phyloP scores from a whole-genome alignment of 64 coral and sea anemone species.

The Montipora foliosa region DNA sequence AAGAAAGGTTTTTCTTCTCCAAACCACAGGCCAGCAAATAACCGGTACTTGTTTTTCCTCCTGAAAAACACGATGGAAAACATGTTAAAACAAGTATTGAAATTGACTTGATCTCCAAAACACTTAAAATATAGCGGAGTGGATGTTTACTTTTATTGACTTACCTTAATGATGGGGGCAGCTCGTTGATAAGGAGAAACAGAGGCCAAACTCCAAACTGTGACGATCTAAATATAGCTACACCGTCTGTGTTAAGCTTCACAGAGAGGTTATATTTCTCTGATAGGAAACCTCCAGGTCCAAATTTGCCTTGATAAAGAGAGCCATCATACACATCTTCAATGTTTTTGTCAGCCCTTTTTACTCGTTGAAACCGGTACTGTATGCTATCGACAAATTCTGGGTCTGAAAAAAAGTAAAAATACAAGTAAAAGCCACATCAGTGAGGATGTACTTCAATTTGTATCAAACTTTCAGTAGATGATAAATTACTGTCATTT shows the following conservation, averaged over 20 bases:
- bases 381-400: no score
- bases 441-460: no score
- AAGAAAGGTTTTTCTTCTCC: no score
- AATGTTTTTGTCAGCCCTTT: neutral
- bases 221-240: slow-evolving; percentile 18
- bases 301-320: slow-evolving; percentile 56
- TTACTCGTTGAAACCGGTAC: slow-evolving; percentile 53
- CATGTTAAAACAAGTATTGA: no score
- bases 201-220: slow-evolving; percentile 76
- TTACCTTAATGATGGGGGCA: slow-evolving; percentile 16
- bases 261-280: slow-evolving; percentile 42
- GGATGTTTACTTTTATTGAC: no score
- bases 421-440: no score
- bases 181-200: slow-evolving; percentile 40
- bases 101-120: no score
- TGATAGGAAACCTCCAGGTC: slow-evolving; percentile 31
- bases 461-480: no score
- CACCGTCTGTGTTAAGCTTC: no score
- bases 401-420: no score
- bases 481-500: no score
- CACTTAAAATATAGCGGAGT: no score
- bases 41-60: neutral
- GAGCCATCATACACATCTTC: neutral
- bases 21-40: slow-evolving; percentile 47
- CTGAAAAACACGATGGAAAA: neutral